These are phyloP conservation scores for Orestias chungarensis DNA, from an alignment of 2,797 vertebrate genomes.

Conservation along the genomic window DNA sequence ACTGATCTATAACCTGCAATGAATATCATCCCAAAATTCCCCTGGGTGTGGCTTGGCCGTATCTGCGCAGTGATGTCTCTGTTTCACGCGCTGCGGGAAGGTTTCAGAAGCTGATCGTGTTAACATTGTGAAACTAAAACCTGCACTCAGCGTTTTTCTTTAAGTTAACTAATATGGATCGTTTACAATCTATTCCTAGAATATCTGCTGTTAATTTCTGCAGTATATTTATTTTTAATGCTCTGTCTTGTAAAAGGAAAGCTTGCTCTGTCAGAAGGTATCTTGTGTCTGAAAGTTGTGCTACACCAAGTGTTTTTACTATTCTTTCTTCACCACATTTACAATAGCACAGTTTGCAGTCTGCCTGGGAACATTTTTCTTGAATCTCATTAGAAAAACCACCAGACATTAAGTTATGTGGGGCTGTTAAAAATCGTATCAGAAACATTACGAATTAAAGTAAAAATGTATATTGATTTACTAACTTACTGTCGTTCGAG, in stretches of 20 bases:
- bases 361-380: no score
- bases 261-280: background rate
- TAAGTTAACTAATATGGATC: background rate
- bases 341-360: no score
- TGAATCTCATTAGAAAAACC: no score
- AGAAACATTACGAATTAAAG: no score
- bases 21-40: constrained; percentile 3
- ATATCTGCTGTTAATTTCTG: background rate
- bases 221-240: no score
- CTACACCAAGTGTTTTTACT: no score
- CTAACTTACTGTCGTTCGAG: no score
- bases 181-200: background rate
- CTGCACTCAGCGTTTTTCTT: background rate
- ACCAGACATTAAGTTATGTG: no score
- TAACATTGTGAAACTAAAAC: background rate
- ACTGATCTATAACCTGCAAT: constrained; percentile 38
- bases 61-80: background rate
- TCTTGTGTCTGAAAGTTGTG: background rate
- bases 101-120: background rate
- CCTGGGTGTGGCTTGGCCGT: constrained; percentile 6
- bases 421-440: no score
- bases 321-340: no score
- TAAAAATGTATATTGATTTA: no score
- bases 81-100: background rate
- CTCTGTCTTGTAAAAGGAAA: no score